A percentile compares a stretch with the other conserved stretches of the same genome.
Conservation (phyloP, 2,797 vertebrate genomes). For the Nothura maculosa region DNA sequence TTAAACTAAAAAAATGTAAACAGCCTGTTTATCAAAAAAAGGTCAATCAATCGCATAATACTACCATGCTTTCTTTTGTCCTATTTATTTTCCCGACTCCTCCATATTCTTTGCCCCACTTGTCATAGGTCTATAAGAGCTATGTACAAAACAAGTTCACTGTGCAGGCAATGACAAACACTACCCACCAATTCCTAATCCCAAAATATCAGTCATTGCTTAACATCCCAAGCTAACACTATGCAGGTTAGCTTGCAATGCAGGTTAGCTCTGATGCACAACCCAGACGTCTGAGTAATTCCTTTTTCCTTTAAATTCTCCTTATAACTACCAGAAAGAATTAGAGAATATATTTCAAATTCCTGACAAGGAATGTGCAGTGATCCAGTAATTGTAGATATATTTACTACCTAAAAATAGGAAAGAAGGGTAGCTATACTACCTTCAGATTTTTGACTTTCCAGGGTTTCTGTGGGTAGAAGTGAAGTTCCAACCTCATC, state of each 20-base stretch:
- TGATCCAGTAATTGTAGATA: background rate
- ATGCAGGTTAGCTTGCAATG: background rate
- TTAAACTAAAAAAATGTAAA: too few species aligned
- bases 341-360: background rate
- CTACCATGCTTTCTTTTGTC: background rate
- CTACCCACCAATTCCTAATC: background rate
- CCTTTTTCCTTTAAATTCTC: background rate
- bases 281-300: background rate
- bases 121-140: background rate
- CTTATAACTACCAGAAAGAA: background rate
- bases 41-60: too few species aligned
- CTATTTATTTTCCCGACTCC: background rate
- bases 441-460: conserved; percentile 57
- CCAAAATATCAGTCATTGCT: background rate
- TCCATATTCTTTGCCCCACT: background rate
- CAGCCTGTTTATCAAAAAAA: too few species aligned
- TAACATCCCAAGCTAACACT: background rate
- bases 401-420: background rate
- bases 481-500: conserved; percentile 43
- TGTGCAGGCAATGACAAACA: background rate
- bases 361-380: background rate
- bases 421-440: conserved; percentile 8
- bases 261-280: background rate
- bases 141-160: background rate
- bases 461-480: conserved; percentile 26